These are phyloP conservation scores for Brachyalestes nurse DNA, from an alignment of 2,797 vertebrate species.

Conservation along the genomic window DNA sequence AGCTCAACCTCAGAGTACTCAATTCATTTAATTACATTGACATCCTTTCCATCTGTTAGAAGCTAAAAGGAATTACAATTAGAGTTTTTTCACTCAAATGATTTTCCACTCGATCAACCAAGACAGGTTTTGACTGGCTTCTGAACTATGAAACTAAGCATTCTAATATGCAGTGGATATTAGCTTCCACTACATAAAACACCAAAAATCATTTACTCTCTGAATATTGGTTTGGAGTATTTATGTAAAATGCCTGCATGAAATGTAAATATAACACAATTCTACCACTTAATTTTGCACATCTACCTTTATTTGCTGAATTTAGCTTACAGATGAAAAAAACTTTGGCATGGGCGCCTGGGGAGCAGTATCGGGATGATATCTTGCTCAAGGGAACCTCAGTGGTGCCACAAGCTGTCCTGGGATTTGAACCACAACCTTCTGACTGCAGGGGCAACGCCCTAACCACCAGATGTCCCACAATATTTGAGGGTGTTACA, in stretches of 20 bases:
- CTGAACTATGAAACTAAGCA: background rate
- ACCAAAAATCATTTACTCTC: background rate
- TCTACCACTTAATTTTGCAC: background rate
- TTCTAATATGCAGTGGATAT: background rate
- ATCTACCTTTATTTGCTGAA: too few relatives aligned
- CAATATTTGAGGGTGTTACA: too few relatives aligned
- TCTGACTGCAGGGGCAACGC: too few relatives aligned
- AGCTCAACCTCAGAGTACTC: constrained; percentile 37
- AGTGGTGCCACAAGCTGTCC: too few relatives aligned
- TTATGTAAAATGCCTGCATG: background rate
- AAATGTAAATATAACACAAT: background rate
- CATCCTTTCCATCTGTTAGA: constrained; percentile 59
- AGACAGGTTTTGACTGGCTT: background rate
- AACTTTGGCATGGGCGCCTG: too few relatives aligned
- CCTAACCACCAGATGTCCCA: too few relatives aligned
- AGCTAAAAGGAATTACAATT: constrained; percentile 43
- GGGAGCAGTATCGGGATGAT: too few relatives aligned
- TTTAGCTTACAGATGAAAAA: too few relatives aligned
- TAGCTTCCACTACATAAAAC: background rate
- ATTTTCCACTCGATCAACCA: background rate
- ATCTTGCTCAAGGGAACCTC: too few relatives aligned
- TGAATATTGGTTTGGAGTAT: background rate
- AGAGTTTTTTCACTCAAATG: background rate
- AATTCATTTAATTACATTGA: constrained; percentile 57
- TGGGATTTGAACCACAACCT: too few relatives aligned